Base-by-base conservation (phyloP, 2,113 vertebrate genomes). In the Phodopus roborovskii region DNA sequence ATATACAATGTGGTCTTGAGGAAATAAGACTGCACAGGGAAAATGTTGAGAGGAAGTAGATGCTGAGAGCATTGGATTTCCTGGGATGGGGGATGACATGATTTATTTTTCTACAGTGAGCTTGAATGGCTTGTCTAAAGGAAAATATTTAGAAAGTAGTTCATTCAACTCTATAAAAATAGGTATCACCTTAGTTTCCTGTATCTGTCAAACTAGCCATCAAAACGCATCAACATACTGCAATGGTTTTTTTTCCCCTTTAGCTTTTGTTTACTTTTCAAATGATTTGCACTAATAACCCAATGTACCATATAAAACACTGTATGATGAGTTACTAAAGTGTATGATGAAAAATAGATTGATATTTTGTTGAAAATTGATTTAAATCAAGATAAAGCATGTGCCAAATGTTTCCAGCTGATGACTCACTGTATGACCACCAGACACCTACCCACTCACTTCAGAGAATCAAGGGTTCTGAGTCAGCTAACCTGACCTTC, bases 331-430 rank as follows among this genome's bases (percentile, higher is more conserved):
- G 83, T 50, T 93, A 88, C 90, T 94, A 82, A 93, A 68, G 83
- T 58, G 26, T 30, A 85, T 73, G 92, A 66, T 91, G 36, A 88
- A 53, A 95, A 92, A n/a, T 60, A 13, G 62, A 81, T 50, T 78
- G 62, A 26, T 42, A 82, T 70, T 92, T 96, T 92, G 81, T 36
- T 91, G 58, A 73, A 92, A 88, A 96, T n/a, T 53, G 30, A 50
- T 83, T 42, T 13, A 48, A 74, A 87, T 62, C 26, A 88, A 92
- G 93, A 90, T 62, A 93, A 87, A 68, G 88, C 50, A 66, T 9
- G 42, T 42, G 16, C 58, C 17, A 10, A 39, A 26, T 74, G 53
- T 90, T 88, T 85, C 60, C 87, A 74, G 33, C 74, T 89, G 91
- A 82, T 93, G 83, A 90, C 45, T 97, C n/a, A 60, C 11, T 5